A percentile compares a stretch with the other conserved stretches of the same genome.
These are phyloP conservation scores for Hipposideros larvatus DNA, from an alignment of 2,797 vertebrate genomes.

Conservation along the genomic window DNA sequence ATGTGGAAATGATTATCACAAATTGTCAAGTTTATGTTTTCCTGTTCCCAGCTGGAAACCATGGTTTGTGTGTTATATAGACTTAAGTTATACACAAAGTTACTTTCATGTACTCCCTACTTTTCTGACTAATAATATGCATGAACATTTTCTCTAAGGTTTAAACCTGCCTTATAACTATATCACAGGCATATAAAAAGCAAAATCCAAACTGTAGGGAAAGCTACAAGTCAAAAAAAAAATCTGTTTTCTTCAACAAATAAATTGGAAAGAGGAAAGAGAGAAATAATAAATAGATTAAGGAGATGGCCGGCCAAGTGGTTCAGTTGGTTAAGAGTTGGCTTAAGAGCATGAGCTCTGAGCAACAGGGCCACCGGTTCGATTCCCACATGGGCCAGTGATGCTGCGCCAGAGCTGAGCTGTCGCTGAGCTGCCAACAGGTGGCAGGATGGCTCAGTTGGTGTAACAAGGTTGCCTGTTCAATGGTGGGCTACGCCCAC, in stretches of 20 bases:
- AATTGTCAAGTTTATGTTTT: not conserved
- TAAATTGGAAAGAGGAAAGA: constrained; percentile 7
- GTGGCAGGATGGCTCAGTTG: too few species aligned
- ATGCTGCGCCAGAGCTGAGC: too few species aligned
- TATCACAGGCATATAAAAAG: not conserved
- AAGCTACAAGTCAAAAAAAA: not conserved
- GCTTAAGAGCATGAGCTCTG: too few species aligned
- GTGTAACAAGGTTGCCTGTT: too few species aligned
- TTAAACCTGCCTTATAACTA: not conserved
- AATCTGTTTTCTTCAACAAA: constrained; percentile 4
- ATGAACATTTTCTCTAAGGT: not conserved
- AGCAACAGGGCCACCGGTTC: too few species aligned
- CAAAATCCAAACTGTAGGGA: not conserved
- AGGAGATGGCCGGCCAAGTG: not conserved
- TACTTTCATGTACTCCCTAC: not conserved
- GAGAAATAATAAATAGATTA: not conserved
- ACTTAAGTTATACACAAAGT: not conserved
- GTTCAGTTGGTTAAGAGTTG: too few species aligned
- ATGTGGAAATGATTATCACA: not conserved
- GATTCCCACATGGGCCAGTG: too few species aligned
- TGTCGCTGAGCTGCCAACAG: too few species aligned
- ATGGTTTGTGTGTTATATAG: not conserved
- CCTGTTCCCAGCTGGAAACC: not conserved
- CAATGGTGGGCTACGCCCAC: too few species aligned
- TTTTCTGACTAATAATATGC: not conserved